Percentiles rank a stretch among this genome's conserved stretches.
phyloP scores from a whole-genome alignment of 2,888 invertebrate genomes.

The Augochlorella aurata region DNA sequence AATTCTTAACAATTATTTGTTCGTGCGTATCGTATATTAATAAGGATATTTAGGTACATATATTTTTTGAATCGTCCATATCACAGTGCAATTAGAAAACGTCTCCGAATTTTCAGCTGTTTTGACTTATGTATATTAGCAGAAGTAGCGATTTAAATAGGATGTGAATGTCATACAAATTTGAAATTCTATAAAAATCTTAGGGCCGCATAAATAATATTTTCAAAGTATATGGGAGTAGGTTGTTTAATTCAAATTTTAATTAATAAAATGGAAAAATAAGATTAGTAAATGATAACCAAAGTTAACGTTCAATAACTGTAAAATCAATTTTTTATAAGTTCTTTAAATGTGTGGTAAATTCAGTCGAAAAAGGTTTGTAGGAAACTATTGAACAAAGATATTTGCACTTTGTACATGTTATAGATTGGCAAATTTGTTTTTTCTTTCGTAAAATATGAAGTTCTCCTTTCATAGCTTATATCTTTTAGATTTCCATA shows the following conservation, averaged over 20 bases:
- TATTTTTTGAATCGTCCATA: slow-evolving; percentile 53
- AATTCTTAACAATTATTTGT: slow-evolving; percentile 37
- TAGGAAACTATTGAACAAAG: slow-evolving; percentile 35
- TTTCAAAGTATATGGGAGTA: slow-evolving; percentile 57
- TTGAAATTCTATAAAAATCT: slow-evolving; percentile 41
- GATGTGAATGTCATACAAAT: slow-evolving; percentile 23
- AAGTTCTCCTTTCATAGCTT: neutral
- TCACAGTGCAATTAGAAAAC: slow-evolving; percentile 32
- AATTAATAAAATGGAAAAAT: slow-evolving; percentile 48
- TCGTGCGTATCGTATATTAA: slow-evolving; percentile 21
- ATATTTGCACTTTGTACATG: slow-evolving; percentile 31
- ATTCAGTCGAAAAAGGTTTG: slow-evolving; percentile 48
- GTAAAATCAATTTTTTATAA: slow-evolving; percentile 58
- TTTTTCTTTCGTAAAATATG: neutral
- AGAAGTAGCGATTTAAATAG: slow-evolving; percentile 29
- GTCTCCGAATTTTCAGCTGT: slow-evolving; percentile 25
- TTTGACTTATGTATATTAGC: slow-evolving; percentile 25
- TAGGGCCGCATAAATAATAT: slow-evolving; percentile 48
- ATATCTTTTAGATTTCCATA: neutral
- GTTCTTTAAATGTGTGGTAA: slow-evolving; percentile 51
- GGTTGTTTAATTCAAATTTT: slow-evolving; percentile 46
- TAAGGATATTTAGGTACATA: slow-evolving; percentile 33
- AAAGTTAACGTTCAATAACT: slow-evolving; percentile 59
- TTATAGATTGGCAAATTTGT: slow-evolving; percentile 1
- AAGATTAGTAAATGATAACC: slow-evolving; percentile 56